Evolutionary conservation across 2,113 vertebrate genomes (phyloP), one percentile per base, ranked within the genome.

Genomic region (Sinocyclocheilus grahami): DNA sequence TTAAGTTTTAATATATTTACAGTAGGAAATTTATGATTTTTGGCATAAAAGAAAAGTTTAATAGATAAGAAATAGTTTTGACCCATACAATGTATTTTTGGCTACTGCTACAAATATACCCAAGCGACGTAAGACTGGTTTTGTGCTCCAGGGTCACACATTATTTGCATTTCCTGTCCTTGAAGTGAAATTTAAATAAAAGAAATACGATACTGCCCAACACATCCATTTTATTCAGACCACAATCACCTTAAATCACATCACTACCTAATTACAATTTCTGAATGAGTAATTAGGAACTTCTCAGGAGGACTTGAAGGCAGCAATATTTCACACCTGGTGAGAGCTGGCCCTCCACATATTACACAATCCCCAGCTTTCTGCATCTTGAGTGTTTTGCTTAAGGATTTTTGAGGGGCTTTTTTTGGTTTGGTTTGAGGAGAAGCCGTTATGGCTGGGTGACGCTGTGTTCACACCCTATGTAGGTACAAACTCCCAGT

Each of bases 401-500:
- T 78, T 3, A 39, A 77, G 18, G 5, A 1, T 16, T 5, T 24
- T 24, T 53, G 4, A 16, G 4, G 13, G 51, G 51, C 4, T 5
- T 77, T 30, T 22, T 63, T 24, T 16, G 33, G 5, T 12, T 12
- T 12, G 13, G 1, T 71, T 69, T 33, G n/a, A 1, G 30, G 14
- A 33, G 74, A 7, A 48, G 46, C 42, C 18, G 37, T 53, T 82
- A 65, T 18, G 24, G 16, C 16, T 71, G 65, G 63, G 46, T 82
- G 63, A 71, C 24, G 6, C 5, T 13, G 27, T 71, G 46, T 71
- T 82, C 42, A 71, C 51, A 74, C 51, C 51, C 81, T 74, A 20
- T 51, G 67, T 74, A 30, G 51, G 30, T 60, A 58, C 67, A 84
- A 74, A 53, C 42, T 67, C 24, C 16, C 79, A 82, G 82, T 39